Evolutionary conservation across 2,797 vertebrate species (phyloP).

Genomic region (Hafferia zeledoni): DNA sequence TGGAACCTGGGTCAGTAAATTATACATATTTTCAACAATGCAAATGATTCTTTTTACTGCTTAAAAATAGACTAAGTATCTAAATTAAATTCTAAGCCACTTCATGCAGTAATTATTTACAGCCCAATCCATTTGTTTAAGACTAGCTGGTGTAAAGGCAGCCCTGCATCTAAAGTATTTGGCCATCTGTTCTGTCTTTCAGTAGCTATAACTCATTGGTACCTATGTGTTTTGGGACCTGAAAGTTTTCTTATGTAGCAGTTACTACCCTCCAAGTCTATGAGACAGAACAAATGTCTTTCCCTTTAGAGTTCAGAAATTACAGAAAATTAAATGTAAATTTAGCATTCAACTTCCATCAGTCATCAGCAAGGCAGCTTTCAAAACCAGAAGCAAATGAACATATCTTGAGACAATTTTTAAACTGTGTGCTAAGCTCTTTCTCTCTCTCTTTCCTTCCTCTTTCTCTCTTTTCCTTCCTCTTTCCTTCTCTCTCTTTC

Average conservation of each 20-base stretch:
- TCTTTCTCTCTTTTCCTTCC: no score
- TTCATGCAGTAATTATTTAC: conserved; percentile 55
- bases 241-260: not conserved
- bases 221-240: not conserved
- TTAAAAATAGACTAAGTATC: conserved; percentile 38
- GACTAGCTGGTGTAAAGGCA: conserved; percentile 17
- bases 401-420: accelerated
- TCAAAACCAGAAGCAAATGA: not conserved
- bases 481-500: no score
- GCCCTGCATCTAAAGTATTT: not conserved
- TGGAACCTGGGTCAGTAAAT: conserved; percentile 19
- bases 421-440: not conserved
- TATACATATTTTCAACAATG: conserved; percentile 39
- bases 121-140: conserved; percentile 38
- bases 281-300: not conserved
- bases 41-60: conserved; percentile 40
- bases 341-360: not conserved
- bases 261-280: not conserved
- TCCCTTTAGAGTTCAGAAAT: not conserved
- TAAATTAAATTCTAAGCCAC: conserved; percentile 30
- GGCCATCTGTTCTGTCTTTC: conserved; percentile 42
- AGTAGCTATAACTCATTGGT: not conserved
- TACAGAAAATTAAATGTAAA: not conserved
- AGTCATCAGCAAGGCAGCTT: not conserved
- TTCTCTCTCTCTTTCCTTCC: no score